Evolutionary conservation across 2,797 vertebrate genomes (phyloP), one percentile per base, ranked within the genome.

Genomic region (Delichon dasypus): DNA sequence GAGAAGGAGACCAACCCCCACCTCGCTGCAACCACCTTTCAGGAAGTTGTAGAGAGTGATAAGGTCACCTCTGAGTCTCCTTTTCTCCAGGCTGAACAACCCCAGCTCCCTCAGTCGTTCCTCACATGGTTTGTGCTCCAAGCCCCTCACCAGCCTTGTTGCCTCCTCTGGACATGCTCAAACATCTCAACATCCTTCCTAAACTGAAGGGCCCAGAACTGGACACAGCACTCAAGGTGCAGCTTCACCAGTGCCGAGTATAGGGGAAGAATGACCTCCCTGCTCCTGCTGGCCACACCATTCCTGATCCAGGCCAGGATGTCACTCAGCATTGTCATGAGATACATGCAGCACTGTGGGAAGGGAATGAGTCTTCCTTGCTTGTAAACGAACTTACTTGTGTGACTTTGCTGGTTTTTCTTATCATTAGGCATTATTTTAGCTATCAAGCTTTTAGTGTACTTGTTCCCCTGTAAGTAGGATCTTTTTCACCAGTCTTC

Each of bases 121-220:
- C 13, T 45, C 40, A 55, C 5, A 38, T 21, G 40, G 7, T 0
- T 55, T 47, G 61, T 78, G 17, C 21, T 55, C 50, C 40, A 3
- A 32, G 21, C 13, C 40, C 61, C 21, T 66, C 50, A 4, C 10
- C 75, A 47, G 27, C 40, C 40, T 25, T 1, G 0, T 16, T 21
- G 27, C 17, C 7, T 32, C 1, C 27, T 54, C 75, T 45, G 50
- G 16, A 65, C 0, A 0, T 0, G 0, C n/a, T 55, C 21, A 16
- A 32, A 27, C 0, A 0, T 78, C 50, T 78, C n/a, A 36, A 16
- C 0, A 0, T 45, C 61, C 50, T 78, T 18, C 40, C 40, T 2
- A 5, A 65, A 32, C 40, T 45, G 50, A 45, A 40, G 50, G 16
- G 8, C 4, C 75, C 75, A 45, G 61, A 32, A 4, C 10, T 55